These are phyloP conservation scores for Nephrotoma guestfalica DNA, from an alignment of 2,888 invertebrate species.

Conservation along the genomic window DNA sequence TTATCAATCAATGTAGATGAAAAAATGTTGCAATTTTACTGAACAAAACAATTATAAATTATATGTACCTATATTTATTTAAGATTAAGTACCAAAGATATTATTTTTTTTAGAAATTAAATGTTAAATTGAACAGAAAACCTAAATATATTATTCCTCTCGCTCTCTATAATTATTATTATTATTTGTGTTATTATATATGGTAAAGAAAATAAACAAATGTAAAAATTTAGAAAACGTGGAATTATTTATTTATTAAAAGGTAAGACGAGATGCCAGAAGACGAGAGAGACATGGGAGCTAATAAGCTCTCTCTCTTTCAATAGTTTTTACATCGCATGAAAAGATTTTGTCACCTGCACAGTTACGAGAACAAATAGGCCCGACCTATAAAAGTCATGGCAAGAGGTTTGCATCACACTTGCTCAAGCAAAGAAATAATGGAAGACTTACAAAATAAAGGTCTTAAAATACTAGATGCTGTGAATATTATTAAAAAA, in stretches of 20 bases:
- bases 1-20: neutral
- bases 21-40: neutral
- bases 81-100: neutral
- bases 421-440: too few species aligned
- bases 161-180: neutral
- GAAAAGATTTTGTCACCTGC: too few species aligned
- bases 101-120: neutral
- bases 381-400: too few species aligned
- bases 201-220: neutral
- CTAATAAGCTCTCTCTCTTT: too few species aligned
- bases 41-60: neutral
- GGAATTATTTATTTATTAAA: neutral
- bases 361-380: too few species aligned
- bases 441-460: too few species aligned
- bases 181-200: neutral
- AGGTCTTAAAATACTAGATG: too few species aligned
- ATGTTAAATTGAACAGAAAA: neutral
- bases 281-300: too few species aligned
- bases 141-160: neutral
- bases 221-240: neutral
- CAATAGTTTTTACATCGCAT: too few species aligned
- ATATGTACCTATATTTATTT: neutral
- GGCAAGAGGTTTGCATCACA: too few species aligned
- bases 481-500: too few species aligned
- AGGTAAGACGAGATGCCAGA: too few species aligned